Percentiles rank a stretch among this genome's conserved stretches.
These are phyloP conservation scores for Sycophila texana DNA, from an alignment of 2,888 invertebrate species.

Conservation along the genomic window DNA sequence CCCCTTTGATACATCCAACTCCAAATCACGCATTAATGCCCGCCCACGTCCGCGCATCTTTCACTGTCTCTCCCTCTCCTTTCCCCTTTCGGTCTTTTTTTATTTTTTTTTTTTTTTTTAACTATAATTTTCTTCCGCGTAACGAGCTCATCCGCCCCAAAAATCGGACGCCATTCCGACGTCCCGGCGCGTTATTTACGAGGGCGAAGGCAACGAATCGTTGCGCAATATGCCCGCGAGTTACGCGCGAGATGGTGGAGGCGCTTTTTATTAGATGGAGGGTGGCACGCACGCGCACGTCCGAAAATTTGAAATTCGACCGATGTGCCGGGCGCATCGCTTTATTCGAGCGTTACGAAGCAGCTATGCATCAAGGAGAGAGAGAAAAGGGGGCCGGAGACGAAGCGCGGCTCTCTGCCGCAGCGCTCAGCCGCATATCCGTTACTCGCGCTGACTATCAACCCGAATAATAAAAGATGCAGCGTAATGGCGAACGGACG, in stretches of 20 bases:
- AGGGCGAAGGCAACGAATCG: slow-evolving; percentile 28
- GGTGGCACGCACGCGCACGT: background rate
- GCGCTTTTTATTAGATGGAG: slow-evolving; percentile 6
- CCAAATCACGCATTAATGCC: background rate
- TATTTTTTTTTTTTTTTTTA: too few species aligned
- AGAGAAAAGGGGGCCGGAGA: background rate
- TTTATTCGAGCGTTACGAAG: slow-evolving; percentile 3
- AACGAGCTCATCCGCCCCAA: slow-evolving; percentile 11
- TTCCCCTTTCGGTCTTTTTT: too few species aligned
- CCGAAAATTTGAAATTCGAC: slow-evolving; percentile 23
- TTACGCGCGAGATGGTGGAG: background rate
- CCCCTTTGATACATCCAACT: background rate
- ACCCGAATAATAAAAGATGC: slow-evolving; percentile 5
- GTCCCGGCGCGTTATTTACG: slow-evolving; percentile 12
- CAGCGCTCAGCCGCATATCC: background rate
- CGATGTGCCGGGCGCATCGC: slow-evolving; percentile 2
- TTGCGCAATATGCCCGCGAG: slow-evolving; percentile 6
- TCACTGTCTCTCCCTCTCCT: background rate
- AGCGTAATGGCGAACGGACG: background rate
- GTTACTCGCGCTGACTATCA: background rate
- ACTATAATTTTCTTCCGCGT: slow-evolving; percentile 27
- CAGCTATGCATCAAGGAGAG: background rate
- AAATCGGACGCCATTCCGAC: background rate
- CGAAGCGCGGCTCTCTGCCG: background rate
- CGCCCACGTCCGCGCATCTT: slow-evolving; percentile 16